Base-by-base conservation (phyloP, 2,888 invertebrate genomes). In the Ectobius pallidus region DNA sequence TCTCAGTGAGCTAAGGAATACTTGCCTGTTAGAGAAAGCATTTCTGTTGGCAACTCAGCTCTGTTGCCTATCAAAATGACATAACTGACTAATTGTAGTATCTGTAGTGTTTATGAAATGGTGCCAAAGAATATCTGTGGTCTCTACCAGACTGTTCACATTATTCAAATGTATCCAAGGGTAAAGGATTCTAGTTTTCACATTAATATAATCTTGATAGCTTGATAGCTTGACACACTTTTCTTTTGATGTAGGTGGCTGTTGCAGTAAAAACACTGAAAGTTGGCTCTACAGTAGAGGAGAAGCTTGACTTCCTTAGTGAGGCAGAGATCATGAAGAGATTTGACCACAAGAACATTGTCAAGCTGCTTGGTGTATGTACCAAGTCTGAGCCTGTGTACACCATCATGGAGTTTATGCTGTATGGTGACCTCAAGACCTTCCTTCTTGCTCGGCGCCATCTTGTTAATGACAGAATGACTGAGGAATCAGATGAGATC, bases 321-420 rank as follows among this genome's bases (percentile, higher is more conserved):
- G 97, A 97, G 82, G 96, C 96, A 1, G 95, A 96, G 81, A 92
- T 95, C 25, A 97, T 97, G 96, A 96, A 96, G 81, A 88, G 93
- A 62, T 95, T 97, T 82, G 92, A 94, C 71, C 96, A 97, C 81
- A 90, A 91, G 79, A 96, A 97, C 82, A 92, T 97, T 70, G 91
- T 97, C 16, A 89, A 90, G 77, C 84, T 97, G 34, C 83, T 96
- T 22, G 96, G 93, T 0, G 95, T 97, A 14, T 94, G 95, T 78
- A 93, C 95, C 0, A 91, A 92, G 79, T 90, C 89, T 58, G 95
- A 95, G 79, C 96, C 96, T 0, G 92, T 96, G 58, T 93, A 94
- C 80, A 94, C 94, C 0, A 90, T 97, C 16, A 96, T 97, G 96
- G 96, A 97, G 82, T 95, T 95, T 80, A 94, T 96, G 93, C 84